phyloP scores from a whole-genome alignment of 2,888 invertebrate species.

The Limnephilus lunatus region DNA sequence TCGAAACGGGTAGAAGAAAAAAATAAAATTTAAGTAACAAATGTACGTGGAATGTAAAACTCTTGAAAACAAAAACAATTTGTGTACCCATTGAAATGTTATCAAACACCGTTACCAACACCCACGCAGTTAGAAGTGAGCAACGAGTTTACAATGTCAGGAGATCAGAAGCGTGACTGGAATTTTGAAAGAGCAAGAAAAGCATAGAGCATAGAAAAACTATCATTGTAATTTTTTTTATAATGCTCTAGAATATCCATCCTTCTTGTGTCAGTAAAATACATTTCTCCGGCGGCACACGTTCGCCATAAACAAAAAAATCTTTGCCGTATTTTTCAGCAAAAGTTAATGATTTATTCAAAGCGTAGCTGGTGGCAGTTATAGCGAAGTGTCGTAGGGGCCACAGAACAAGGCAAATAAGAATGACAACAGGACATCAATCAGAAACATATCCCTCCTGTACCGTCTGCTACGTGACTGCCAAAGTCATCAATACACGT shows the following conservation, averaged over 20 bases:
- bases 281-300: not conserved
- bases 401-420: not conserved
- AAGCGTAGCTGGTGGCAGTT: not conserved
- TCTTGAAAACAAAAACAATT: not conserved
- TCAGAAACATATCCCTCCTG: not conserved
- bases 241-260: not conserved
- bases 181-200: not conserved
- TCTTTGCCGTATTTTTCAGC: not conserved
- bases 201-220: not conserved
- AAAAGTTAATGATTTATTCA: not conserved
- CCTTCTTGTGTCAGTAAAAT: not conserved
- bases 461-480: not conserved
- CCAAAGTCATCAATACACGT: not conserved
- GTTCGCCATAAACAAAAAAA: not conserved
- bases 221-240: not conserved
- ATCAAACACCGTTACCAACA: not conserved
- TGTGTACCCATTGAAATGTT: not conserved
- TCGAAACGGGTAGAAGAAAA: no score
- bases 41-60: no score
- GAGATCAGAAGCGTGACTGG: not conserved
- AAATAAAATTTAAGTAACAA: no score
- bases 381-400: not conserved
- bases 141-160: not conserved
- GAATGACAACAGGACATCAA: not conserved
- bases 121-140: not conserved